These are phyloP conservation scores for Carettochelys insculpta DNA, from an alignment of 2,113 vertebrate genomes.

Conservation along the genomic window DNA sequence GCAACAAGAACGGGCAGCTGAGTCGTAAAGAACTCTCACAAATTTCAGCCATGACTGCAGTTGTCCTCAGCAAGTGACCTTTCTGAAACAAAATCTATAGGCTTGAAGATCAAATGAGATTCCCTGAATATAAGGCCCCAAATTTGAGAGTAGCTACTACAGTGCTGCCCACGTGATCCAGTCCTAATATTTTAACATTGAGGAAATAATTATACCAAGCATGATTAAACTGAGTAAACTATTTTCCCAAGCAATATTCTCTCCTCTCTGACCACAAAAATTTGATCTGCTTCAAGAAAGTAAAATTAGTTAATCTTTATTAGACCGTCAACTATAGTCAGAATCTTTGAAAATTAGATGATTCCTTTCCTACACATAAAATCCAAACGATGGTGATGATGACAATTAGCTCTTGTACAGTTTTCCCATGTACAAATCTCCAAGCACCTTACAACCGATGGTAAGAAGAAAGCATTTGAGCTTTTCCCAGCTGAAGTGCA, in stretches of 20 bases:
- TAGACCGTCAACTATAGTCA: not conserved
- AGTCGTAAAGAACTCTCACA: not conserved
- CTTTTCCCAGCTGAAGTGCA: not conserved
- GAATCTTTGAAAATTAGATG: not conserved
- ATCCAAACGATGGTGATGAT: not conserved
- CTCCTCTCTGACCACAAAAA: not conserved
- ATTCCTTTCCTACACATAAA: not conserved
- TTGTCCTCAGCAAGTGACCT: not conserved
- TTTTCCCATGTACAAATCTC: not conserved
- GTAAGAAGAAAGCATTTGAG: not conserved
- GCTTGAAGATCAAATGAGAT: not conserved
- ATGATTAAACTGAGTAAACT: not conserved
- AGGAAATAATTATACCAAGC: not conserved
- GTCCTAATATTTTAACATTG: not conserved
- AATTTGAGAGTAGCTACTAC: not conserved
- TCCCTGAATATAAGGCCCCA: not conserved
- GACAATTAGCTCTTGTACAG: not conserved
- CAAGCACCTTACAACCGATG: not conserved
- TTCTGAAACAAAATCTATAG: not conserved
- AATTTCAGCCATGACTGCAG: not conserved
- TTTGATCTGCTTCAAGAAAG: not conserved
- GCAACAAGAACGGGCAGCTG: not conserved
- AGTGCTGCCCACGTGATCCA: not conserved
- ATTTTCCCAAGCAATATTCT: not conserved
- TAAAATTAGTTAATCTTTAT: not conserved